phyloP scores from a whole-genome alignment of 2,888 invertebrate genomes.

The Nasonovia ribisnigri region DNA sequence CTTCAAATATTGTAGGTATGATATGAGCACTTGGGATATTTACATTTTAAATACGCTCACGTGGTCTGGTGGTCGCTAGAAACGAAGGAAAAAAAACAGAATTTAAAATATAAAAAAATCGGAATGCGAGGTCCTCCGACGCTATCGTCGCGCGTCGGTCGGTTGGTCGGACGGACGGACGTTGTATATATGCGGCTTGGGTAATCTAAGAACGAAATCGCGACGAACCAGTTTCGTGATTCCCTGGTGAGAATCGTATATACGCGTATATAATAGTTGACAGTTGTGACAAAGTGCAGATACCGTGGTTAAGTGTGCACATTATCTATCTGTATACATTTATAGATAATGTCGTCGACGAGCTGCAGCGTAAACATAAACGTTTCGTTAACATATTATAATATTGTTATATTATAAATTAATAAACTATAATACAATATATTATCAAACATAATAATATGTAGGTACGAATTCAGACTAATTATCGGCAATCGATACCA shows the following conservation, averaged over 20 bases:
- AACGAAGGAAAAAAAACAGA: background rate
- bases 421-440: background rate
- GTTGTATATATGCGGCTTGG: background rate
- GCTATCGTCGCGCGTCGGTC: background rate
- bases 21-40: background rate
- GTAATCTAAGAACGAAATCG: conserved; percentile 52
- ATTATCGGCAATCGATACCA: background rate
- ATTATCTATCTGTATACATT: background rate
- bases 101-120: conserved; percentile 22
- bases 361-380: background rate
- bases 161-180: background rate
- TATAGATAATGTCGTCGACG: conserved; percentile 7
- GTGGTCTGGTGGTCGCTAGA: background rate
- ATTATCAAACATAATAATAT: background rate
- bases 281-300: conserved; percentile 47
- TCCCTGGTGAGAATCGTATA: conserved; percentile 28
- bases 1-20: background rate
- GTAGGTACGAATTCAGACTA: background rate
- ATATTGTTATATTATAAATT: no score
- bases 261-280: background rate
- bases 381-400: background rate
- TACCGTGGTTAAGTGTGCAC: background rate
- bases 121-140: conserved; percentile 41
- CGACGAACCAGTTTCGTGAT: conserved; percentile 51
- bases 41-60: conserved; percentile 32